These are phyloP conservation scores for Petromus typicus DNA, from an alignment of 2,113 vertebrate species.

Conservation along the genomic window DNA sequence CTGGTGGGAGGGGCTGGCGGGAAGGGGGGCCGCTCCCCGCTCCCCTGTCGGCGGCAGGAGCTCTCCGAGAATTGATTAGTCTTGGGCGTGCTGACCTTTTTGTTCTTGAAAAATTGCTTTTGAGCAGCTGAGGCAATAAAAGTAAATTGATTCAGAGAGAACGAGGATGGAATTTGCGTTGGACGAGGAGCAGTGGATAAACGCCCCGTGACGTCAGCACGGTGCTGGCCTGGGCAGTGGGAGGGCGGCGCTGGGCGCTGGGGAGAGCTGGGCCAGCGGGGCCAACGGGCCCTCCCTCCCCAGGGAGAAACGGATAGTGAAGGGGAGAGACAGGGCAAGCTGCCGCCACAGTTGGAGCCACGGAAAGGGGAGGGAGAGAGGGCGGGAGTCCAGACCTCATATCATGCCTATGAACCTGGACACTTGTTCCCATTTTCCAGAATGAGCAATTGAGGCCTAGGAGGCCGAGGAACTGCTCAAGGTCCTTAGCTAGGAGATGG, in stretches of 20 bases:
- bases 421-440: background rate
- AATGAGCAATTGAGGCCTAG: background rate
- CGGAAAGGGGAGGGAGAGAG: no score
- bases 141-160: slow-evolving; percentile 75
- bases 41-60: slow-evolving; percentile 3
- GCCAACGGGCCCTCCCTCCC: background rate
- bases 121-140: slow-evolving; percentile 76
- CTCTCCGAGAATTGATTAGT: slow-evolving; percentile 58
- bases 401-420: background rate
- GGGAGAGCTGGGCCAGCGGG: background rate
- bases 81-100: slow-evolving; percentile 63
- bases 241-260: background rate
- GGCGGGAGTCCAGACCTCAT: accelerated
- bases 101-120: slow-evolving; percentile 75
- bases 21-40: background rate
- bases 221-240: no score
- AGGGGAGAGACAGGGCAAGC: accelerated
- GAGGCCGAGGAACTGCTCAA: background rate
- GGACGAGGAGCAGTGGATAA: slow-evolving; percentile 40
- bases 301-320: background rate
- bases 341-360: no score
- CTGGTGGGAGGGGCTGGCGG: background rate
- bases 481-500: background rate
- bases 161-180: slow-evolving; percentile 74
- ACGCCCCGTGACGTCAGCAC: slow-evolving; percentile 40